Percentiles rank a stretch among this genome's conserved stretches.
Evolutionary conservation across 2,797 vertebrate species (phyloP).

Genomic region (Alauda arvensis): DNA sequence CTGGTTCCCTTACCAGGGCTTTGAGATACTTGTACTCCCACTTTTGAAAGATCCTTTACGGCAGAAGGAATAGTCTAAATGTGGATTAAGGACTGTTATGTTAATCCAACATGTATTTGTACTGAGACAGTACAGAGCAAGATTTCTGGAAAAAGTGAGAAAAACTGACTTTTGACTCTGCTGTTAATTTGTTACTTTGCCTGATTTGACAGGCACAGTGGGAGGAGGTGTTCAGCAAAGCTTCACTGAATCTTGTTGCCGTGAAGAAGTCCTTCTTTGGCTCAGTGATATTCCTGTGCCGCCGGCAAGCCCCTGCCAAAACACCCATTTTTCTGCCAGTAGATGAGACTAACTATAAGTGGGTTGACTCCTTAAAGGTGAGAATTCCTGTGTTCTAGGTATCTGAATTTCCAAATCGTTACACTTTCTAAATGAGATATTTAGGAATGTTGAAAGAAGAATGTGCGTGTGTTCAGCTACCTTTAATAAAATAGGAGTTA

Average conservation of each 20-base stretch:
- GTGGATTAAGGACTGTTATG: background rate
- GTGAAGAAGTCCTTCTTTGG: slow-evolving; percentile 88
- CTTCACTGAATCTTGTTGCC: slow-evolving; percentile 77
- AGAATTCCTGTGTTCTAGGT: background rate
- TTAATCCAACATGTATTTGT: background rate
- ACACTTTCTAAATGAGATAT: background rate
- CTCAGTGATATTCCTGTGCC: slow-evolving; percentile 87
- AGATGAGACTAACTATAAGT: slow-evolving; percentile 80
- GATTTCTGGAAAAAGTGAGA: background rate
- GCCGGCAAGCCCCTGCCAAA: slow-evolving; percentile 51
- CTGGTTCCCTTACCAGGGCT: background rate
- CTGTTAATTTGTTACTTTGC: background rate
- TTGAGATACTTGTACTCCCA: background rate
- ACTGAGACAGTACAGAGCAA: background rate
- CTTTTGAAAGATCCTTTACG: background rate
- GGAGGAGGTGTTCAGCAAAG: slow-evolving; percentile 77
- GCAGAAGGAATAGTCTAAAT: background rate
- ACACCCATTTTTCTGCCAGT: slow-evolving; percentile 77
- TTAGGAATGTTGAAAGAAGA: background rate
- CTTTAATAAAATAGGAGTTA: background rate
- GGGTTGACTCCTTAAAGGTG: slow-evolving; percentile 94
- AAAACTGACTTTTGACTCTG: background rate
- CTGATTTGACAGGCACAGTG: slow-evolving; percentile 80
- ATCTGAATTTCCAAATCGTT: background rate
- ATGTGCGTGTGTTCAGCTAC: background rate